A percentile compares a stretch with the other conserved stretches of the same genome.
Evolutionary conservation across 2,113 vertebrate species (phyloP).

Genomic region (Pangasianodon gigas): DNA sequence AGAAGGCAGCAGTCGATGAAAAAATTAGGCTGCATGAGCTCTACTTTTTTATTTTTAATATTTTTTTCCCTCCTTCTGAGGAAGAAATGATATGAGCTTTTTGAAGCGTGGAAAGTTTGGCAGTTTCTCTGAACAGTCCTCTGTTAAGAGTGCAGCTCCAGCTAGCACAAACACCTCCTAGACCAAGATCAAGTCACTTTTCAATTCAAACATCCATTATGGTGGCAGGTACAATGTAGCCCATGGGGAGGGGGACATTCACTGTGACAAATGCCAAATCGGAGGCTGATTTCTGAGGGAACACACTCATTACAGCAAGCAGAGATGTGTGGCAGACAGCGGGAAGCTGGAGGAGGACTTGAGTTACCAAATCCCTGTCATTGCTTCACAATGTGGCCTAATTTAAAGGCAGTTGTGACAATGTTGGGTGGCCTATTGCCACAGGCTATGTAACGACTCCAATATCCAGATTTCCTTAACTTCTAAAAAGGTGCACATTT

Average conservation of each 20-base stretch:
- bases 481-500: constrained; percentile 11
- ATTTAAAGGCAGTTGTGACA: constrained; percentile 39
- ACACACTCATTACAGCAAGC: constrained; percentile 57
- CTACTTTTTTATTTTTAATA: neutral
- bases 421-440: constrained; percentile 53
- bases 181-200: constrained; percentile 64
- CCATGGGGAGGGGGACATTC: constrained; percentile 57
- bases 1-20: constrained; percentile 69
- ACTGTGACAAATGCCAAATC: constrained; percentile 63
- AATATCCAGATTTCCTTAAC: constrained; percentile 9
- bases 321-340: constrained; percentile 52
- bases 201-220: constrained; percentile 62
- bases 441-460: constrained; percentile 25
- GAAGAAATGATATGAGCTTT: constrained; percentile 12
- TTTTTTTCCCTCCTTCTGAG: neutral
- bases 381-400: constrained; percentile 44
- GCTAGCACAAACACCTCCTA: constrained; percentile 34
- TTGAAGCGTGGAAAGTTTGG: constrained; percentile 57
- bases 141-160: constrained; percentile 48
- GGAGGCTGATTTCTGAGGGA: constrained; percentile 57
- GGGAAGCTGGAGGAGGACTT: constrained; percentile 19
- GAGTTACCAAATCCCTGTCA: constrained; percentile 42
- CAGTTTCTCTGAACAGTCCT: constrained; percentile 50
- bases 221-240: constrained; percentile 59
- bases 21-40: constrained; percentile 64